Base-by-base conservation (phyloP, 2,113 vertebrate species). In the Microcebus jonahi region DNA sequence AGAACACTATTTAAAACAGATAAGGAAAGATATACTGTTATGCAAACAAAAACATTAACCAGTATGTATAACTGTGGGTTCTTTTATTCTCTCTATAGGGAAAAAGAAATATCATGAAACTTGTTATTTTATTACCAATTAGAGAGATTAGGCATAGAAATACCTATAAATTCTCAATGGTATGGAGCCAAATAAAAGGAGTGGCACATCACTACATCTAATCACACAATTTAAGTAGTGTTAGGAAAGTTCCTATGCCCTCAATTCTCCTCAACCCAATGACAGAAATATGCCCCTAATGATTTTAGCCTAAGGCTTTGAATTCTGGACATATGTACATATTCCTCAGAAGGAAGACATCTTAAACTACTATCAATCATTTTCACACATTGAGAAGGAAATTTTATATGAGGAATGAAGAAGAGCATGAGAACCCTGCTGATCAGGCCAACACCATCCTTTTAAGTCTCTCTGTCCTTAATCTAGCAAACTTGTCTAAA, bases 41-140 rank as follows among this genome's bases (percentile, higher is more conserved):
- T 34, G 20, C 6, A 71, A 91, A 71, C 8, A 81, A 93, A 12
- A 91, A 59, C 27, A 34, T 71, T 13, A 90, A 73, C 61, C 73
- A 94, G 5, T 59, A 73, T 81, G 1, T 57, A 67, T 39, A 81
- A 31, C 10, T 39, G 8, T 45, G 25, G 18, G 20, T 34, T 68
- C 63, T 75, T 88, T 61, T 39, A 79, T n/a, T 93, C 70, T 93
- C 15, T 90, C 5, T 59, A 23, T 31, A 88, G 21, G 34, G 20
- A 80, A 96, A 79, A 95, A 79, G 31, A 63, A 92, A 57, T 18
- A 75, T 55, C n/a, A 76, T 68, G 15, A 85, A 95, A 90, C 17
- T 70, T 90, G 4, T 42, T 85, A 20, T 42, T 82, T 86, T 82
- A 53, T 88, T 82, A 73, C 4, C 55, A 82, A 14, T 77, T 91